Percentiles rank a stretch among this genome's conserved stretches.
Evolutionary conservation across 2,113 vertebrate species (phyloP).

Genomic region (cattle (Bos taurus)): DNA sequence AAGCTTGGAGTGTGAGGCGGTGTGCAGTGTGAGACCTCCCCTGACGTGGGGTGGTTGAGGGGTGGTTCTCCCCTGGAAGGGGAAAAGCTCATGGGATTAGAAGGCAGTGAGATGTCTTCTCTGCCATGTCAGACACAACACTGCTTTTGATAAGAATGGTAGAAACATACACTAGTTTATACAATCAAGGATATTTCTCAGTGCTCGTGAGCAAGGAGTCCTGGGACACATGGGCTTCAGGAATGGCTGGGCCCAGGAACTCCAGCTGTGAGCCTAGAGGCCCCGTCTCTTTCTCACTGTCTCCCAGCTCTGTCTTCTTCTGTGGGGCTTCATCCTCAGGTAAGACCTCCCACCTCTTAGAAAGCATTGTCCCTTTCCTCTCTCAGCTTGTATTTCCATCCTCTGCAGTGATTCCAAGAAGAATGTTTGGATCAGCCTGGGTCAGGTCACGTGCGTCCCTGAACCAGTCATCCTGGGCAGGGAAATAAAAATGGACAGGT

Average conservation of each 20-base stretch:
- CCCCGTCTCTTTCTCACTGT: not conserved
- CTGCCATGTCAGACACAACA: not conserved
- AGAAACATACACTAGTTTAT: no score
- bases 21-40: accelerated
- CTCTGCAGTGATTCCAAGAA: no score
- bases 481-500: not conserved
- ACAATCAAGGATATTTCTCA: not conserved
- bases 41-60: accelerated
- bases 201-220: no score
- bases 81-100: no score
- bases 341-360: no score
- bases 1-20: no score
- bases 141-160: not conserved
- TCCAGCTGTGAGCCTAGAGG: not conserved
- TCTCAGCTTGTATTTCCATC: not conserved
- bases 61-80: not conserved
- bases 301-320: not conserved
- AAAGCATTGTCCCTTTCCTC: not conserved
- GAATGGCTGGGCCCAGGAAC: not conserved
- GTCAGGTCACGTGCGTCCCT: no score
- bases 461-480: not conserved
- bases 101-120: not conserved
- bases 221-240: not conserved
- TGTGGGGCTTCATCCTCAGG: no score
- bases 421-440: not conserved